Base-by-base conservation (phyloP, 2,888 invertebrate genomes). In the Cataglyphis albicans region DNA sequence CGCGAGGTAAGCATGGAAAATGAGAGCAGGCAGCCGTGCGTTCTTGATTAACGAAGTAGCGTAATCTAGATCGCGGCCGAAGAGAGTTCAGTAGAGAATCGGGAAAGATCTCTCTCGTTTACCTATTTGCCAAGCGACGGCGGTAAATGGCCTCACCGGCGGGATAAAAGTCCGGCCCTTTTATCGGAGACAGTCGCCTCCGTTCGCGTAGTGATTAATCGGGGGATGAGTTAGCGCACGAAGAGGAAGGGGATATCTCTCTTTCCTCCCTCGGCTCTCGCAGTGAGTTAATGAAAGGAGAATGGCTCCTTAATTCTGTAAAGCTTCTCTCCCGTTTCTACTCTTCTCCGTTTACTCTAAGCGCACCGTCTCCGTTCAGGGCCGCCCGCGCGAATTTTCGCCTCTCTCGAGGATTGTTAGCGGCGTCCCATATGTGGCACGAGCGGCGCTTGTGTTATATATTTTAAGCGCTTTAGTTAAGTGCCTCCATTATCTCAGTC, bases 271-370 rank as follows among this genome's bases (percentile, higher is more conserved):
- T n/a, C 57, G 41, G 61, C 59, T 78, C 63, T 78, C 72, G 74
- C 63, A 81, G 86, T 84, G 86, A 91, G 89, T 90, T 91, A 91
- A 91, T 90, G 90, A 91, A 91, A 90, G 90, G 83, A 88, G 89
- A 91, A 91, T 90, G 91, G 90, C 87, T 91, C 91, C 91, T 92
- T 92, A 92, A 92, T 91, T 90, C 89, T 86, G 84, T 87, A 90
- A 87, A 90, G 88, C 84, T 86, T 84, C 76, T 61, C 44, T 15
- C 18, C 7, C 83, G 59, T 64, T 81, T 21, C 63, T 61, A 81
- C 72, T 73, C 57, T 44, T 35, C 65, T 57, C 70, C 78, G 70
- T 80, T 80, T 80, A 35, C 78, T 80, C 78, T 70, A 35, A 59
- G 44, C 78, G 44, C 78, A 12, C 78, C 44, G 44, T 68, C 78